Conservation (phyloP, 2,113 vertebrate genomes). For the Notothenia rossii region DNA sequence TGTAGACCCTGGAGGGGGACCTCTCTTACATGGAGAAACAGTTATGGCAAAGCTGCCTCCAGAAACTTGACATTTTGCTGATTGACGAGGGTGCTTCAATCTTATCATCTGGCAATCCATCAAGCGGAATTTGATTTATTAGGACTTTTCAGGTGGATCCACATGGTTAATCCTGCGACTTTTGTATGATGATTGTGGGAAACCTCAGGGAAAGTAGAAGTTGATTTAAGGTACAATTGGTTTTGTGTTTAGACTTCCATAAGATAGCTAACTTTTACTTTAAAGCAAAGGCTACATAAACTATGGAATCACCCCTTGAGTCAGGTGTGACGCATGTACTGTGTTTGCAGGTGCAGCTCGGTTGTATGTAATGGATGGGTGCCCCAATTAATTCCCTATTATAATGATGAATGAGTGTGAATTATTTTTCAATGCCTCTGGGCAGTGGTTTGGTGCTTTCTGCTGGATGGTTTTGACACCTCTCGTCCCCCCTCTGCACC, state of each 20-base stretch:
- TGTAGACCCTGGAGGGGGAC: conserved; percentile 24
- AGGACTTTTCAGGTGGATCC: neutral
- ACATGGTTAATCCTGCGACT: neutral
- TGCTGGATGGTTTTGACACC: conserved; percentile 52
- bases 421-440: conserved; percentile 35
- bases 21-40: neutral
- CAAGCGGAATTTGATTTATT: neutral
- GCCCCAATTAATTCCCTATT: conserved; percentile 31
- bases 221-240: neutral
- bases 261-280: too few species aligned
- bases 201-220: neutral
- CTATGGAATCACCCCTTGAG: neutral
- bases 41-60: neutral
- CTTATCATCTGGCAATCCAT: neutral
- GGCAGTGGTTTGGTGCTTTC: conserved; percentile 12
- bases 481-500: conserved; percentile 8
- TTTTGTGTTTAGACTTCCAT: neutral
- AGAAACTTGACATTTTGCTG: neutral
- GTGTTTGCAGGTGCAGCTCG: neutral
- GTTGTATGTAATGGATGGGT: conserved; percentile 14
- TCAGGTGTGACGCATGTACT: neutral
- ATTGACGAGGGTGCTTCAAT: neutral
- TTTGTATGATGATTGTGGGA: neutral
- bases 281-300: neutral
- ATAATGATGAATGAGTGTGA: conserved; percentile 43